Base-by-base conservation (phyloP, 2,888 invertebrate genomes). In the Drosophila aldrichi region DNA sequence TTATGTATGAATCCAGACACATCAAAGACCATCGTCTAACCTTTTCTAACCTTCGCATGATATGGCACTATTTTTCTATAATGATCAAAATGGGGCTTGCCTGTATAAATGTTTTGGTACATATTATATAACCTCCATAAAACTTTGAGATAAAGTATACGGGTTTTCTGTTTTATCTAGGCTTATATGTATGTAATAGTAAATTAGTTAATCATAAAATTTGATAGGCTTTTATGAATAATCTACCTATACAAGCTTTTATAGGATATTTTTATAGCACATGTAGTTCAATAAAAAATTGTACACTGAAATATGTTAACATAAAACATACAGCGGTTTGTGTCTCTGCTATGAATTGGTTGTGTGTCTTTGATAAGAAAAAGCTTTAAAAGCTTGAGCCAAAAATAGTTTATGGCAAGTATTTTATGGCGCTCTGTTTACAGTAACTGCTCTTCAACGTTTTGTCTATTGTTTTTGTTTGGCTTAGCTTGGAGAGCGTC, bases 341-440 rank as follows among this genome's bases (percentile, higher is more conserved):
- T 43, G 46, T 34, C 75, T 18, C 1, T 25, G 38, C 56, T 69
- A 9, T 1, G 2, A 7, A 8, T 5, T 5, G 7, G 10, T 7
- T 7, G 7, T n/a, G 36, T 36, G 44, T 32, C 8, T 16, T 12
- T n/a, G 40, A 4, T 3, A 22, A 14, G n/a, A 3, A 9, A 43
- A 25, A 29, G 74, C 72, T 46, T 20, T 10, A 5, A 44, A 40
- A 55, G 54, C 34, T 49, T 25, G 12, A 0, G 10, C 22, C 51
- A 12, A 43, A 56, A 44, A 52, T 22, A 46, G 22, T 66, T 57
- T 43, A 40, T 70, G 16, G 40, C 41, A 66, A 4, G 44, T 38
- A 2, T 10, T 36, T 63, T 25, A 51, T 55, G 36, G 49, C 36
- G 34, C 55, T 68, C 41, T 74, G 44, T 59, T 68, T 59, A 48